Base-by-base conservation (phyloP, 2,797 vertebrate genomes). In the Oryzias dopingdopingensis region DNA sequence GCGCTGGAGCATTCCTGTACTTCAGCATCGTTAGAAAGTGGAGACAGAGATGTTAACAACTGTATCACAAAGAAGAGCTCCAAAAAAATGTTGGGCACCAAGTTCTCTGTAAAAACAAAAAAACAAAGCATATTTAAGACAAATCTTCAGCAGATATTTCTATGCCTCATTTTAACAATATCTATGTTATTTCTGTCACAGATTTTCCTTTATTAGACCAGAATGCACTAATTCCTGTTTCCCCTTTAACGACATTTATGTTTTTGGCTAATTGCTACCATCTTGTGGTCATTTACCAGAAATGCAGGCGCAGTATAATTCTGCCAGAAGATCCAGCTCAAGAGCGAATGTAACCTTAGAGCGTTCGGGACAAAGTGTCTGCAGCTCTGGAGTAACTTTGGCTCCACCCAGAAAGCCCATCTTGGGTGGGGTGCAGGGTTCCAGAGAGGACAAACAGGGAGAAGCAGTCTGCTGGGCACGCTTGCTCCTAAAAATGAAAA, bases 51-150 rank as follows among this genome's bases (percentile, higher is more conserved):
- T 2, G 96, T 99, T 47, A 99, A 89, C 71, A 99, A 81, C 80
- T 99, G 97, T 79, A 98, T 90, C 75, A 97, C 89, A 74, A 99
- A 99, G 88, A 97, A 99, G 42, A 99, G 91, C 90, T 99, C 97
- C 90, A 98, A 70, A 75, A 99, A 97, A 75, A 99, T 92, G 80
- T 95, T 98, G 58, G 97, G 96, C 61, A 99, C 96, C 4, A 98
- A 80, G 81, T 99, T 98, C 89, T 96, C 97, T 99, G 82, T 47
- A 67, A 74, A 53, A 86, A 82, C 1, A 2, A 0, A 4, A 24
- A 77, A 59, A 64, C 56, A 5, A 6, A 42, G 4, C 20, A 22
- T 22, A 2, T 29, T 6, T 29, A 60, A 5, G 51, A 46, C 10
- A 12, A 8, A 41, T 10, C 1, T 64, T 8, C 52, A 4, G 6